Percentiles rank a stretch among this genome's conserved stretches.
These are phyloP conservation scores for Syritta pipiens DNA, from an alignment of 2,888 invertebrate species.

Conservation along the genomic window DNA sequence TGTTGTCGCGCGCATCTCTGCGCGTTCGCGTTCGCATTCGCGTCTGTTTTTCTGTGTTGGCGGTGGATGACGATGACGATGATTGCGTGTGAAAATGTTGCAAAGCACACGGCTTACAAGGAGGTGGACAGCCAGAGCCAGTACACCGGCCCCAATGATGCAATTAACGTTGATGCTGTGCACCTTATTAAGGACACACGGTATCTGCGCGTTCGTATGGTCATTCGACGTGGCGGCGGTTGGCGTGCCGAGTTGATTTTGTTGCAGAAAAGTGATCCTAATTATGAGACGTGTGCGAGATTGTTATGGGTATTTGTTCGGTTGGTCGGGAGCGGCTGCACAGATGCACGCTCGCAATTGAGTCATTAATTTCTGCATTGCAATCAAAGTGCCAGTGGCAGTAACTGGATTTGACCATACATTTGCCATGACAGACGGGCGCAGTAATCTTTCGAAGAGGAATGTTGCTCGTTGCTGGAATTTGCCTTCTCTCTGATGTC, in stretches of 20 bases:
- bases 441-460: not conserved
- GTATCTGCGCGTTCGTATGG: conserved; percentile 51
- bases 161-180: conserved; percentile 67
- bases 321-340: not conserved
- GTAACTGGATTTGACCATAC: conserved; percentile 63
- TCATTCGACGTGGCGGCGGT: conserved; percentile 37
- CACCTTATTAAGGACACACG: conserved; percentile 58
- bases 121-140: conserved; percentile 30
- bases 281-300: conserved; percentile 69
- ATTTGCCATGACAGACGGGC: not conserved
- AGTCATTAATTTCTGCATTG: conserved; percentile 67
- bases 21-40: not conserved
- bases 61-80: too few species aligned
- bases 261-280: conserved; percentile 69
- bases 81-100: conserved; percentile 76
- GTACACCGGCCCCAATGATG: conserved; percentile 28
- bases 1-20: conserved; percentile 12
- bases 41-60: conserved; percentile 3
- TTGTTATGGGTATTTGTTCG: conserved; percentile 47
- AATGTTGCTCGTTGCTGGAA: too few species aligned
- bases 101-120: conserved; percentile 54
- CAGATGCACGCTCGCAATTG: conserved; percentile 38
- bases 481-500: too few species aligned
- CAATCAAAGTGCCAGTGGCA: conserved; percentile 65
- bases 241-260: conserved; percentile 48